Evolutionary conservation across 1,140 invertebrate species (phyloP).

Genomic region (Drosophila fuyamai): DNA sequence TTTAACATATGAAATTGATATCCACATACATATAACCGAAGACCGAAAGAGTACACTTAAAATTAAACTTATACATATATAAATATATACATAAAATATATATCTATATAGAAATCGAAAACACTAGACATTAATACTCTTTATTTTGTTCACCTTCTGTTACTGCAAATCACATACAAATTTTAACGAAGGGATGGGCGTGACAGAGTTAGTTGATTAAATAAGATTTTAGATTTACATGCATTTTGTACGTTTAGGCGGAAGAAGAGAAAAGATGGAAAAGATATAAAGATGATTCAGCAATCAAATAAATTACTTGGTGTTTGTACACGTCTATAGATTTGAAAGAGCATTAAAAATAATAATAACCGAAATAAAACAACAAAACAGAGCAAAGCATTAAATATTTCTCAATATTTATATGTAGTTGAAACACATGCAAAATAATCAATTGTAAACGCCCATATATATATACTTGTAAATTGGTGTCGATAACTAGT

Average conservation of each 20-base stretch:
- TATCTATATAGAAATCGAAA: conserved; percentile 28
- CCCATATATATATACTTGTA: conserved; percentile 13
- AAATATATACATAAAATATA: conserved; percentile 33
- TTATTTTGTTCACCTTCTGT: conserved; percentile 43
- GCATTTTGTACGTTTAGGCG: conserved; percentile 74
- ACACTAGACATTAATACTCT: conserved; percentile 48
- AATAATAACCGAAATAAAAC: conserved; percentile 17
- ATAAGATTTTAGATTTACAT: conserved; percentile 75
- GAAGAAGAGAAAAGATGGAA: conserved; percentile 3
- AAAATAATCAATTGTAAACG: conserved; percentile 40
- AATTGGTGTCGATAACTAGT: conserved; percentile 24
- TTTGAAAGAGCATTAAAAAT: conserved; percentile 27
- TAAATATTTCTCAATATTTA: conserved; percentile 32
- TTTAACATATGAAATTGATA: conserved; percentile 34
- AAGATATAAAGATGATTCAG: conserved; percentile 21
- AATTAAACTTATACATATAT: conserved; percentile 41
- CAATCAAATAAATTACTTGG: conserved; percentile 13
- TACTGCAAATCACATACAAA: conserved; percentile 35
- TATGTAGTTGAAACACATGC: conserved; percentile 34
- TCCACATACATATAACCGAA: conserved; percentile 50
- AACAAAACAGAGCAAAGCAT: conserved; percentile 3
- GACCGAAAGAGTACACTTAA: conserved; percentile 68
- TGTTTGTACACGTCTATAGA: conserved; percentile 7
- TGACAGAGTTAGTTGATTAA: conserved; percentile 54
- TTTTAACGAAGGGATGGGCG: conserved; percentile 20